These are phyloP conservation scores for Cyanoliseus patagonus DNA, from an alignment of 2,113 vertebrate genomes.

Conservation along the genomic window DNA sequence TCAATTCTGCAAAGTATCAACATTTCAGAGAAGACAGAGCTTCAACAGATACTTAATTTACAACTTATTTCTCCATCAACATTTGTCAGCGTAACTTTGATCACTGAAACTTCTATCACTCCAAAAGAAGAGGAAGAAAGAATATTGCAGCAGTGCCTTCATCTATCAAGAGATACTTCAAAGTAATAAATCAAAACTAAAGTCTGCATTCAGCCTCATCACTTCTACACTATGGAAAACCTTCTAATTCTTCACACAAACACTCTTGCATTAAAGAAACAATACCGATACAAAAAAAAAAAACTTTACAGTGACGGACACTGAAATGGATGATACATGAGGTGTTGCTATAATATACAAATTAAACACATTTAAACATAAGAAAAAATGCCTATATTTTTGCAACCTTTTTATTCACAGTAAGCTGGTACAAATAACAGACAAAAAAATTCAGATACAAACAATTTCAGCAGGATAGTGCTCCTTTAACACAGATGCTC, in stretches of 20 bases:
- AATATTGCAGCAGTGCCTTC: constrained; percentile 14
- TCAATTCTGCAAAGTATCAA: constrained; percentile 33
- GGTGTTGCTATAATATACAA: not conserved
- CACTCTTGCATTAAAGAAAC: not conserved
- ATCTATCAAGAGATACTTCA: not conserved
- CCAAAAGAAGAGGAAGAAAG: constrained; percentile 33
- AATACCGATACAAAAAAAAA: not conserved
- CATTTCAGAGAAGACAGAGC: constrained; percentile 39
- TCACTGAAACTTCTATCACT: constrained; percentile 30
- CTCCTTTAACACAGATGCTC: not conserved
- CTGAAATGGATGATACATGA: not conserved
- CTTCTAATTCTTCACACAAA: constrained; percentile 13
- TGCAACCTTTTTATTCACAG: not conserved
- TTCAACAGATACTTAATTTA: constrained; percentile 60
- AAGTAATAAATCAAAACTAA: constrained; percentile 27
- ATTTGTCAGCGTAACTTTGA: constrained; percentile 56
- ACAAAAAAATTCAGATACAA: not conserved
- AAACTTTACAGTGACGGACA: not conserved
- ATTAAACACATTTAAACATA: not conserved
- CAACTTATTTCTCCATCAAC: constrained; percentile 24
- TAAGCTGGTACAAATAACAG: not conserved
- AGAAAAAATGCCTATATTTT: not conserved
- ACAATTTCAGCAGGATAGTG: not conserved
- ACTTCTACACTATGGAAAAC: not conserved
- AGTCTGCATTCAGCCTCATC: not conserved